A percentile compares a stretch with the other conserved stretches of the same genome.
Evolutionary conservation across 2,888 invertebrate genomes (phyloP).

Genomic region (Drosophila pegasa): DNA sequence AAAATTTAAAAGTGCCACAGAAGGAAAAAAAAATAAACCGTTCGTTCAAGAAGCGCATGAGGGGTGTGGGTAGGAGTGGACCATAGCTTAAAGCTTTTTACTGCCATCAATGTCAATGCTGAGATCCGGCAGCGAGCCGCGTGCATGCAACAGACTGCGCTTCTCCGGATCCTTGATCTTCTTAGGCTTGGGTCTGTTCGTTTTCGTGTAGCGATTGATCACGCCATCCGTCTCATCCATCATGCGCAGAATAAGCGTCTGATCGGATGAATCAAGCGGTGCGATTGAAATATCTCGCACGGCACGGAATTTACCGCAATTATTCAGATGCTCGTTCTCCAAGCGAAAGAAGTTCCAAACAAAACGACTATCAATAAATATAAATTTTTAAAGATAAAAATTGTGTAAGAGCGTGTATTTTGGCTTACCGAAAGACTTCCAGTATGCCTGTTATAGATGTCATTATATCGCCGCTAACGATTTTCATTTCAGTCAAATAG

Average conservation of each 20-base stretch:
- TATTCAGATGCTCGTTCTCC: slow-evolving; percentile 99
- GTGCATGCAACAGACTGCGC: slow-evolving; percentile 86
- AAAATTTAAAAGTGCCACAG: slow-evolving; percentile 1
- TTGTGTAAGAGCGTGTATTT: no score
- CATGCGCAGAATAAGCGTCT: slow-evolving; percentile 94
- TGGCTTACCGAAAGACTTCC: slow-evolving; percentile 92
- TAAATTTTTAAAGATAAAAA: not conserved
- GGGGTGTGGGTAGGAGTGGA: slow-evolving; percentile 8
- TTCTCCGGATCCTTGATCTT: slow-evolving; percentile 87
- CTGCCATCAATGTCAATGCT: slow-evolving; percentile 82
- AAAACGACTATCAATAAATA: slow-evolving; percentile 89
- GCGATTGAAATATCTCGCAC: slow-evolving; percentile 98
- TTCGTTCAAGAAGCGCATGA: slow-evolving; percentile 34
- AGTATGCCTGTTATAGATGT: slow-evolving; percentile 92
- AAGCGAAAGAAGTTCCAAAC: slow-evolving; percentile 99
- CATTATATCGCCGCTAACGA: slow-evolving; percentile 92
- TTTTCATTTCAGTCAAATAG: slow-evolving; percentile 91
- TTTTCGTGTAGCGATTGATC: slow-evolving; percentile 88
- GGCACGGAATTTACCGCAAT: slow-evolving; percentile 99
- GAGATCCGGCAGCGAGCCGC: slow-evolving; percentile 83
- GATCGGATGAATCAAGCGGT: slow-evolving; percentile 96
- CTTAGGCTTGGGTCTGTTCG: slow-evolving; percentile 87
- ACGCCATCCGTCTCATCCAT: slow-evolving; percentile 98
- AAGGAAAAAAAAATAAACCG: slow-evolving; percentile 27
- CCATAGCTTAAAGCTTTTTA: slow-evolving; percentile 77